Conservation (phyloP, 2,888 invertebrate genomes). For the Tridacna crocea region DNA sequence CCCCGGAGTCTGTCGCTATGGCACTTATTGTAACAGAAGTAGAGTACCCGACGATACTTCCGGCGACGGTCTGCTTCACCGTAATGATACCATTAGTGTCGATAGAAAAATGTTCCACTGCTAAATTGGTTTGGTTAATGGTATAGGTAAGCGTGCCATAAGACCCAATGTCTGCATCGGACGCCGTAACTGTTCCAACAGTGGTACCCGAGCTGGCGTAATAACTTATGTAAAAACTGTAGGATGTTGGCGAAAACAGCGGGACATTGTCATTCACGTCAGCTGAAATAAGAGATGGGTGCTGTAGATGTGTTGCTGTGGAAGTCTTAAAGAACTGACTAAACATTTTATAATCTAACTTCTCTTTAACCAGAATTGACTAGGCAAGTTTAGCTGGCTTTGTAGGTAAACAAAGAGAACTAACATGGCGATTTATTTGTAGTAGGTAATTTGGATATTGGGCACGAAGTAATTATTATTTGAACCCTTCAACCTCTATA, state of each 20-base stretch:
- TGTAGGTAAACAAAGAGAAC: too few species aligned
- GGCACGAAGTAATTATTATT: too few species aligned
- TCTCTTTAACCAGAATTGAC: too few species aligned
- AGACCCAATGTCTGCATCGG: neutral
- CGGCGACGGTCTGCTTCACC: neutral
- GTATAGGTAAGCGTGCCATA: conserved; percentile 23
- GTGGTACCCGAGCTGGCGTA: conserved; percentile 24
- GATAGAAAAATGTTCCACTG: conserved; percentile 17
- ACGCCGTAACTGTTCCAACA: conserved; percentile 6
- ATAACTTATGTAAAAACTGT: conserved; percentile 31
- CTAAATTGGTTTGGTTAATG: conserved; percentile 19
- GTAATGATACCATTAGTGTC: conserved; percentile 11
- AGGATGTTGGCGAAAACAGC: conserved; percentile 25
- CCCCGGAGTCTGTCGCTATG: conserved; percentile 29
- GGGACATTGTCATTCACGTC: conserved; percentile 36
- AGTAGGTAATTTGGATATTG: too few species aligned
- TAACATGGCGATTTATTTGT: too few species aligned
- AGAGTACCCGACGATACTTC: conserved; percentile 17
- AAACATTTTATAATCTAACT: too few species aligned
- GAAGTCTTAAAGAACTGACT: too few species aligned
- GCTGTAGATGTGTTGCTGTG: too few species aligned
- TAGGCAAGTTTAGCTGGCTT: too few species aligned
- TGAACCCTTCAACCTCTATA: too few species aligned
- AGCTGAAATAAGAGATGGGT: neutral
- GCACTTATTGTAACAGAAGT: conserved; percentile 27